Evolutionary conservation across 2,888 invertebrate genomes (phyloP).

Genomic region (Hermodice carunculata): DNA sequence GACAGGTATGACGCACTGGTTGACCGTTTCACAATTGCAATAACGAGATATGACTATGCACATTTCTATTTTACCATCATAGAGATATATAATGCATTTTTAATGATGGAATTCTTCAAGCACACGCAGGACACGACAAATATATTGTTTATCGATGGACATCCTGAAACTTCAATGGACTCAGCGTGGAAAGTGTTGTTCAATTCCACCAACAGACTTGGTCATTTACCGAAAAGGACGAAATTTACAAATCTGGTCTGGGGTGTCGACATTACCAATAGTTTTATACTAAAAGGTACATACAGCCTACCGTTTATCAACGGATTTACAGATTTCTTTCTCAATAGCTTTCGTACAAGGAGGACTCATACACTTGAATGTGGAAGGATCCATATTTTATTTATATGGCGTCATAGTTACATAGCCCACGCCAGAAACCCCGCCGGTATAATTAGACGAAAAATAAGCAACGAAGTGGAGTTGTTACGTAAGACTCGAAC

Average conservation of each 20-base stretch:
- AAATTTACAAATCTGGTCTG: slow-evolving; percentile 50
- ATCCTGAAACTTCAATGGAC: slow-evolving; percentile 55
- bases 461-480: slow-evolving; percentile 59
- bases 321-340: slow-evolving; percentile 54
- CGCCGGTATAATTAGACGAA: slow-evolving; percentile 50
- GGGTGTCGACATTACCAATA: slow-evolving; percentile 53
- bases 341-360: slow-evolving; percentile 26
- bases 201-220: slow-evolving; percentile 44
- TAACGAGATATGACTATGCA: slow-evolving; percentile 58
- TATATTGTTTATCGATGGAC: slow-evolving; percentile 57
- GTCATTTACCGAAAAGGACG: slow-evolving; percentile 37
- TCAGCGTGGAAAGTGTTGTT: slow-evolving; percentile 52
- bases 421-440: slow-evolving; percentile 62
- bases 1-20: no score
- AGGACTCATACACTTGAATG: slow-evolving; percentile 41
- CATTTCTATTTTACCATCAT: slow-evolving; percentile 64
- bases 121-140: slow-evolving; percentile 42
- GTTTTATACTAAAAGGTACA: slow-evolving; percentile 50
- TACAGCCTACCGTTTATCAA: slow-evolving; percentile 45
- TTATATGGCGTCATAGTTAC: slow-evolving; percentile 60
- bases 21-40: slow-evolving; percentile 48
- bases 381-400: slow-evolving; percentile 45
- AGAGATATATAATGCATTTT: slow-evolving; percentile 59
- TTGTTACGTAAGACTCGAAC: slow-evolving; percentile 41
- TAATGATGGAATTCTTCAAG: slow-evolving; percentile 49